Percentiles rank a stretch among this genome's conserved stretches.
Evolutionary conservation across 2,797 vertebrate genomes (phyloP).

Genomic region (Nothura maculosa): DNA sequence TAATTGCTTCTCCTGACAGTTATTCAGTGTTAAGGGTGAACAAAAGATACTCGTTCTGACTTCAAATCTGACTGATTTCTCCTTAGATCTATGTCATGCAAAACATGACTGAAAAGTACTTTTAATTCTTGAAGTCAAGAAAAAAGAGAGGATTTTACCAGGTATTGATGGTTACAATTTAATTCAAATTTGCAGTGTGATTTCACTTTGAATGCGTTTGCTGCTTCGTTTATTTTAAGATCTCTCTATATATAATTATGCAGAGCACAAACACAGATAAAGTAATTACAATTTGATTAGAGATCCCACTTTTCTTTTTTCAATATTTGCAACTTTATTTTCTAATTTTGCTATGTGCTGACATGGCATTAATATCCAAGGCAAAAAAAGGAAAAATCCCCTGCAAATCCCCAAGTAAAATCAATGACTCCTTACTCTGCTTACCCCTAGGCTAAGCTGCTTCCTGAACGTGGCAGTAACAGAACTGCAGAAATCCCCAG

Average conservation of each 20-base stretch:
- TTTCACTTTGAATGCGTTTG: not conserved
- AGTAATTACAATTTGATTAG: not conserved
- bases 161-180: not conserved
- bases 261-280: not conserved
- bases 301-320: not conserved
- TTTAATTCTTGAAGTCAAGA: not conserved
- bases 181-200: not conserved
- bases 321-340: not conserved
- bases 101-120: not conserved
- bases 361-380: not conserved
- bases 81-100: not conserved
- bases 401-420: slow-evolving; percentile 14
- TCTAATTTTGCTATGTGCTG: not conserved
- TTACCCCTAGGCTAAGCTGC: not conserved
- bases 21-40: not conserved
- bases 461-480: not conserved
- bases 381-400: slow-evolving; percentile 38
- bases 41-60: not conserved
- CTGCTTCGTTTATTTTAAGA: not conserved
- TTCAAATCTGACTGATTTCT: not conserved
- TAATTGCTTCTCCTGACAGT: not conserved
- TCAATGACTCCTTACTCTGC: not conserved
- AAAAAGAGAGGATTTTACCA: not conserved
- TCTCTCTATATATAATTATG: not conserved
- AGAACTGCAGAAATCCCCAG: slow-evolving; percentile 9